Evolutionary conservation across 35 echinoderm and acorn worm genomes (phyloP).

Genomic region (Heliocidaris erythrogramma): DNA sequence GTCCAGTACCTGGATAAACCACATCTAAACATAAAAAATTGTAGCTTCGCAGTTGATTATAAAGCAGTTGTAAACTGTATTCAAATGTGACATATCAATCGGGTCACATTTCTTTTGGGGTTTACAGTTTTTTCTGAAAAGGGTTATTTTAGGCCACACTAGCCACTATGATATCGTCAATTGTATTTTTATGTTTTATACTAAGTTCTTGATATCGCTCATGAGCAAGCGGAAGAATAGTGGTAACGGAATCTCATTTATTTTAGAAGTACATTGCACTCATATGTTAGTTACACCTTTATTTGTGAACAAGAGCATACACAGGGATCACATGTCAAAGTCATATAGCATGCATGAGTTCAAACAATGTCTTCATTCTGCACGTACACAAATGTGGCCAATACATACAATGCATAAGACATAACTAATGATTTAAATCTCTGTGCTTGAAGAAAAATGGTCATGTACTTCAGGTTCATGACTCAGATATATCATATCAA

Average conservation of each 20-base stretch:
- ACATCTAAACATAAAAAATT: too few species aligned
- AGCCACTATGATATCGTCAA: too few species aligned
- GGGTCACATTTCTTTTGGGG: too few species aligned
- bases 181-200: not conserved
- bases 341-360: not conserved
- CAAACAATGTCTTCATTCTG: not conserved
- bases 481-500: not conserved
- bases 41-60: too few species aligned
- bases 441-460: not conserved
- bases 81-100: too few species aligned
- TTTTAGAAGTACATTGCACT: conserved; percentile 17
- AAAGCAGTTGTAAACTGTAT: too few species aligned
- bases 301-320: not conserved
- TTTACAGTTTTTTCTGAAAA: too few species aligned
- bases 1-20: too few species aligned
- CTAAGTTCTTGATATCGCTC: not conserved
- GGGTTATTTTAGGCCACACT: too few species aligned
- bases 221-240: not conserved
- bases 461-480: not conserved
- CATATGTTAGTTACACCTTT: not conserved
- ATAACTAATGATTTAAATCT: not conserved
- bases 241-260: not conserved
- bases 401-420: not conserved
- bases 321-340: not conserved
- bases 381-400: not conserved